Percentiles rank a stretch among this genome's conserved stretches.
Conservation (phyloP, 2,113 vertebrate species). For the Cygnus atratus region DNA sequence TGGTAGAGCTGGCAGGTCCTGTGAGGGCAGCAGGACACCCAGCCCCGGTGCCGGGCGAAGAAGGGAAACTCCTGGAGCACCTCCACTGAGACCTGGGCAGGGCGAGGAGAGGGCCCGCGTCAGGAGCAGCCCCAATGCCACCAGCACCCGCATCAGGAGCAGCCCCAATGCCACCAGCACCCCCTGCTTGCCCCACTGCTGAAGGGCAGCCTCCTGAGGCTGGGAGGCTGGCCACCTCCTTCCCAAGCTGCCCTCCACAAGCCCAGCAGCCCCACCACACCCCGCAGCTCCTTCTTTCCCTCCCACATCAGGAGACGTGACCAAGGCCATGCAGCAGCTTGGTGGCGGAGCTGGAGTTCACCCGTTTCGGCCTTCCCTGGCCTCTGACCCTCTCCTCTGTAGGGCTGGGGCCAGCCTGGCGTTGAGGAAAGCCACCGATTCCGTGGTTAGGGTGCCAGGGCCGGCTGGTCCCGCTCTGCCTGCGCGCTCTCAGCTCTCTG, state of each 20-base stretch:
- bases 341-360: neutral
- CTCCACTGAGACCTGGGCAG: neutral
- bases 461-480: neutral
- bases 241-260: accelerated
- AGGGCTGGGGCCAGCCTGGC: neutral
- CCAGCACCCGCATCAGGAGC: neutral
- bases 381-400: neutral
- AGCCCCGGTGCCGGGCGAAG: accelerated
- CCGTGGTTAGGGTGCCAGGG: neutral
- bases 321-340: neutral
- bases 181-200: neutral
- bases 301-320: neutral
- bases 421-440: neutral
- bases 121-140: neutral
- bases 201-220: no score
- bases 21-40: neutral
- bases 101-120: accelerated
- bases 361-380: accelerated
- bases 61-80: neutral
- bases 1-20: neutral
- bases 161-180: accelerated
- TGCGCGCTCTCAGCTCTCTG: neutral
- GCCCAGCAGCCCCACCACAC: neutral
- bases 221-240: neutral
- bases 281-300: neutral